Evolutionary conservation across 1,140 invertebrate species (phyloP).

Genomic region (Aphaenogaster rudis): DNA sequence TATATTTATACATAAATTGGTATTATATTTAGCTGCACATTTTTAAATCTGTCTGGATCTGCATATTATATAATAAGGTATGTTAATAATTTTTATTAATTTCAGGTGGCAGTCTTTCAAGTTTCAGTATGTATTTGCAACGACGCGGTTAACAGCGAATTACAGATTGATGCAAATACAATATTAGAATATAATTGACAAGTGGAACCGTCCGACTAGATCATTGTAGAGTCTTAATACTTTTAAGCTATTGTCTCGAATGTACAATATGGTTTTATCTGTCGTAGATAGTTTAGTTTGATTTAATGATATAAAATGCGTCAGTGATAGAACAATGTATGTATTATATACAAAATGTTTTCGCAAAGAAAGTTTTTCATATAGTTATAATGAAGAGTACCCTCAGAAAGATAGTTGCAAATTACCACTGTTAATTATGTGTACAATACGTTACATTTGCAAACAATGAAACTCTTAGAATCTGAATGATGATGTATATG

Average conservation of each 20-base stretch:
- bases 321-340: slow-evolving; percentile 33
- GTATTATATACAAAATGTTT: slow-evolving; percentile 42
- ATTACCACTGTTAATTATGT: slow-evolving; percentile 65
- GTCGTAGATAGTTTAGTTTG: not conserved
- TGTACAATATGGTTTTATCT: slow-evolving; percentile 25
- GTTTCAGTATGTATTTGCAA: slow-evolving; percentile 70
- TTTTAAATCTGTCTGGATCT: not conserved
- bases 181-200: slow-evolving; percentile 54
- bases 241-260: slow-evolving; percentile 23
- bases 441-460: slow-evolving; percentile 55
- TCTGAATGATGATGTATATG: slow-evolving; percentile 8
- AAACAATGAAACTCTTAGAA: not conserved
- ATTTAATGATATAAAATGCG: slow-evolving; percentile 13
- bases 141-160: slow-evolving; percentile 64
- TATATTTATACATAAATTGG: slow-evolving; percentile 10
- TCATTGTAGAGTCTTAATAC: not conserved
- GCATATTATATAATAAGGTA: not conserved
- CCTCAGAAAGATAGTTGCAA: slow-evolving; percentile 20
- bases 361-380: slow-evolving; percentile 20
- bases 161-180: slow-evolving; percentile 61
- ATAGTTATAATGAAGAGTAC: slow-evolving; percentile 28
- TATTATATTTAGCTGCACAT: slow-evolving; percentile 13
- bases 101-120: slow-evolving; percentile 70
- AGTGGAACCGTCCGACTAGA: not conserved
- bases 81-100: slow-evolving; percentile 39